Base-by-base conservation (phyloP, 53 echinoderm and acorn worm genomes). In the Mesocentrotus franciscanus region DNA sequence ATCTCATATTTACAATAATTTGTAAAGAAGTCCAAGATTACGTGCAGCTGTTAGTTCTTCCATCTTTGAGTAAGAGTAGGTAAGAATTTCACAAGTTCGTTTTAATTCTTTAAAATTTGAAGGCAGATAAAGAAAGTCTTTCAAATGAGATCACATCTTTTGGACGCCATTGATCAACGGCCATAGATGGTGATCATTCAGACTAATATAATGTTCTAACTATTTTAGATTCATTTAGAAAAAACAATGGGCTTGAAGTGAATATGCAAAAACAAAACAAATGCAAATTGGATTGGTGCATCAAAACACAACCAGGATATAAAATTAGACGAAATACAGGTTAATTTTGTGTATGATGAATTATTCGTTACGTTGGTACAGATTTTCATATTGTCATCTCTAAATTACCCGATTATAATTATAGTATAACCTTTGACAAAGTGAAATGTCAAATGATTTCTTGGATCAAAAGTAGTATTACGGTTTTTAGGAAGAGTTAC, bases 141-240 rank as follows among this genome's bases (percentile, higher is more conserved):
- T 39, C 60, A 60, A 60, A 60, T 60, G 39, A 39, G 39, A 15
- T 60, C 60, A 60, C 1, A 60, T 60, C 60, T 60, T 16, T 10
- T 14, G 13, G 13, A 60, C 0, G 60, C 8, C 60, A 12, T 60
- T 2, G 16, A 60, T 60, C 14, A 60, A 60, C 60, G 16, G 13
- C 60, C 60, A 60, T 60, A 11, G 14, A 60, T 14, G 60, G 60
- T 16, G 60, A 3, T 39, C 39, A 60, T 60, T 1, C 16, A 16
- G 10, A 14, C 14, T 60, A 13, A 1, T 3, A 39, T 39, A 39
- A 1, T 39, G 39, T 39, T 1, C 34, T 35, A 42, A 0, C 8
- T 83, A 83, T 83, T 83, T 83, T 35, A 7, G 1, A 83, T 83
- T 83, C 83, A 33, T 83, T 83, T 83, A 34, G 83, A 32, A 35